A percentile compares a stretch with the other conserved stretches of the same genome.
Conservation (phyloP, 2,113 vertebrate species). For the Galeopterus variegatus region DNA sequence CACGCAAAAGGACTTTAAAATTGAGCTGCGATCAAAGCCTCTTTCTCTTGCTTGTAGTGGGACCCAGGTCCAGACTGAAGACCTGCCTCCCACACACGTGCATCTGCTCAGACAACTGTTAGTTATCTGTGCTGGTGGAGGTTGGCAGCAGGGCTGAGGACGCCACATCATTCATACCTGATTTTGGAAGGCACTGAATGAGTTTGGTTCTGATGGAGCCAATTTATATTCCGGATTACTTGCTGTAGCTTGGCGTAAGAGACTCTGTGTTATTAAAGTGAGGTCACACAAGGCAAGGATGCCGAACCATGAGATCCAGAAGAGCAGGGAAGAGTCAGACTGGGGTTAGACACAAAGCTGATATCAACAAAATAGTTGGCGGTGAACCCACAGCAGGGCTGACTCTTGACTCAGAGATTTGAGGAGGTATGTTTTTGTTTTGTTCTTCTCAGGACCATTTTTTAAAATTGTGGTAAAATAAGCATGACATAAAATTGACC, state of each 20-base stretch:
- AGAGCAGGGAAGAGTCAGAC: neutral
- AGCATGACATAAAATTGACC: neutral
- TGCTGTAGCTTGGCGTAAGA: neutral
- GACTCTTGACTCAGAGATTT: constrained; percentile 29
- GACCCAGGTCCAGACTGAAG: neutral
- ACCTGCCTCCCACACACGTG: neutral
- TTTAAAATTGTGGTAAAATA: neutral
- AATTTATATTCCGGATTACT: constrained; percentile 17
- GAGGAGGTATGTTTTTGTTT: neutral
- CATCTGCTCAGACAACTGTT: neutral
- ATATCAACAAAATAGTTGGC: neutral
- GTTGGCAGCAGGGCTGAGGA: neutral
- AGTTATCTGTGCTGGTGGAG: neutral
- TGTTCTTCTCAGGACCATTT: neutral
- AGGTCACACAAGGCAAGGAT: neutral
- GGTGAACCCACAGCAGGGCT: neutral
- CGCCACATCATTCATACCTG: neutral
- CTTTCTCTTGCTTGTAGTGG: neutral
- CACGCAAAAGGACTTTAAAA: neutral
- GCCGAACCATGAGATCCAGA: neutral
- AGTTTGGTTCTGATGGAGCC: neutral
- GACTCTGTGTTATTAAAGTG: neutral
- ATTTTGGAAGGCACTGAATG: neutral
- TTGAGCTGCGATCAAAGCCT: neutral
- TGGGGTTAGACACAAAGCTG: neutral